Conservation (phyloP, 1,140 invertebrate species). For the Hycleus phaleratus region DNA sequence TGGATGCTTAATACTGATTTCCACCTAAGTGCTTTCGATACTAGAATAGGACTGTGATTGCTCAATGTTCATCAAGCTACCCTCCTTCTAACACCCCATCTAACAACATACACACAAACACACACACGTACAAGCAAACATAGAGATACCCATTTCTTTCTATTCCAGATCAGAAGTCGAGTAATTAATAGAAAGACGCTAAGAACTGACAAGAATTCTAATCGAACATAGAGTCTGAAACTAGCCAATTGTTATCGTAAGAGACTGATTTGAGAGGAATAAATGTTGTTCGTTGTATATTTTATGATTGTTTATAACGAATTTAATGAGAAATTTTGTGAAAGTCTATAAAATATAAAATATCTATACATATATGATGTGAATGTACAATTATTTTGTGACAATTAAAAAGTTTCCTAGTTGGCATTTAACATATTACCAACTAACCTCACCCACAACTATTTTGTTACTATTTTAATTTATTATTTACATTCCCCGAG, state of each 20-base stretch:
- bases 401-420: constrained; percentile 1
- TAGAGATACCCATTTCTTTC: constrained; percentile 7
- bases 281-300: no score
- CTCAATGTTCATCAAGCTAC: constrained; percentile 35
- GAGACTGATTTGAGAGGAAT: no score
- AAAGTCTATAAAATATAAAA: no score
- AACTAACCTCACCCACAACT: constrained; percentile 10
- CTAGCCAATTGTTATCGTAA: constrained; percentile 1
- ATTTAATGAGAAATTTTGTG: no score
- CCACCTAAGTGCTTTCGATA: constrained; percentile 34
- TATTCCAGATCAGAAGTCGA: constrained; percentile 32
- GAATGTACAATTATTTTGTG: constrained; percentile 6
- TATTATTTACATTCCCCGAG: constrained; percentile 10
- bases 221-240: constrained; percentile 14
- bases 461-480: constrained; percentile 7
- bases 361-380: constrained; percentile 1
- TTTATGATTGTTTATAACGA: no score
- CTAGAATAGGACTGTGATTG: constrained; percentile 36
- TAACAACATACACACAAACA: constrained; percentile 9
- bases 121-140: constrained; percentile 21
- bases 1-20: constrained; percentile 35
- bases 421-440: no score
- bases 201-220: constrained; percentile 33
- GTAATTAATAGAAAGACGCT: constrained; percentile 36
- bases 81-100: constrained; percentile 24